Evolutionary conservation across 2,888 invertebrate genomes (phyloP), one percentile per base, ranked within the genome.

Genomic region (Epinotia ramella): DNA sequence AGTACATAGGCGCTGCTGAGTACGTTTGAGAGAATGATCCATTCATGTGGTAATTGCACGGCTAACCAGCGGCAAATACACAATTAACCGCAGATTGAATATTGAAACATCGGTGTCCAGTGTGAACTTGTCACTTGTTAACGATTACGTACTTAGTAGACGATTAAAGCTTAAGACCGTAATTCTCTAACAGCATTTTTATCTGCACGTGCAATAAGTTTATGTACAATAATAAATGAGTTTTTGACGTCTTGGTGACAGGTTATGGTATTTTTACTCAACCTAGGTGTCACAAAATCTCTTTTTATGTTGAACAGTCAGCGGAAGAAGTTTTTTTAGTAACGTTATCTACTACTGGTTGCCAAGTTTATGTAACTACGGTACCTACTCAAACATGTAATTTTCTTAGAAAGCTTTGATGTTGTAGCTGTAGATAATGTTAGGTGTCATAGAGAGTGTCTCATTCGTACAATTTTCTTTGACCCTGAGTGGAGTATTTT

Each of bases 401-500:
- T 82, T 84, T 91, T 91, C 91, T 88, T 80, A 88, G 92, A 91
- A 92, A 88, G 83, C 84, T 84, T 81, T 87, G 90, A 89, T 89
- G 87, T 81, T 84, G 84, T 91, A 90, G 89, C 89, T 78, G 84
- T 84, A 80, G 82, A 84, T 83, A 88, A 90, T 87, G 89, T 89
- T 87, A 89, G 88, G 86, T 86, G 88, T 87, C 83, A 84, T 80
- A 82, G 83, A 82, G 84, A 85, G 84, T 85, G 85, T 60, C 49
- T 62, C 84, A 75, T 84, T 84, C 81, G 84, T 82, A 89, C 88
- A 89, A 91, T 91, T 91, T 91, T 89, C 88, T 89, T 89, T 92
- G 92, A 93, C 92, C 92, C 88, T 86, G 85, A 84, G 85, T 83
- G 82, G 83, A 86, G 83, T 88, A 88, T 88, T 87, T 89, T 53